These are phyloP conservation scores for Otus sunia DNA, from an alignment of 2,113 vertebrate genomes.

Conservation along the genomic window DNA sequence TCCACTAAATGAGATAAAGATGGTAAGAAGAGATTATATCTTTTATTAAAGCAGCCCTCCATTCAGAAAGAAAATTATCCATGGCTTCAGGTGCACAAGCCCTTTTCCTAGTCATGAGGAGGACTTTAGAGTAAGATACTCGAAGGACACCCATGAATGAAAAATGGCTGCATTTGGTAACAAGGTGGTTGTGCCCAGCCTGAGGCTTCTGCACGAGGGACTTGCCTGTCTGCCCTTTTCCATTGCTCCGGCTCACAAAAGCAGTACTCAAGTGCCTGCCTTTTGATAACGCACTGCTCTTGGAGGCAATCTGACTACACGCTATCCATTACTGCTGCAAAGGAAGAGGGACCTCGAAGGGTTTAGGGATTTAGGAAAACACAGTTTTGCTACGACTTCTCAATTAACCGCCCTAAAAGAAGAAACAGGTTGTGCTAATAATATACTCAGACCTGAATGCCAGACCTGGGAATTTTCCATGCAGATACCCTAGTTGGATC, in stretches of 20 bases:
- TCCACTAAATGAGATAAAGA: background rate
- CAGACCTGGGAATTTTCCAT: background rate
- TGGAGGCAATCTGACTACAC: background rate
- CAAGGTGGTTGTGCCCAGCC: background rate
- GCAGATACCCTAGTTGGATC: background rate
- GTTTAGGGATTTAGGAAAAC: background rate
- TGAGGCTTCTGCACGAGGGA: background rate
- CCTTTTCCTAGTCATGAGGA: background rate
- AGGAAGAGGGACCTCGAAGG: background rate
- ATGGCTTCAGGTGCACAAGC: background rate
- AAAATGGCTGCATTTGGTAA: background rate
- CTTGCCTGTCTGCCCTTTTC: background rate
- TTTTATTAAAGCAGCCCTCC: background rate
- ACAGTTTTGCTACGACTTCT: background rate
- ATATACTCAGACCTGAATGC: background rate
- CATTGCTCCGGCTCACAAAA: background rate
- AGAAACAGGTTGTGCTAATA: background rate
- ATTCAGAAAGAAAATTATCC: background rate
- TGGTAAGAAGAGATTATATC: background rate
- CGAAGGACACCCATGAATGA: background rate
- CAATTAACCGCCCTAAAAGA: slow-evolving; percentile 5
- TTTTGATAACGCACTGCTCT: background rate
- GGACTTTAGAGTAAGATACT: background rate
- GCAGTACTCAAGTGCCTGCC: background rate
- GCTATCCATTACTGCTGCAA: background rate